Evolutionary conservation across 1,140 invertebrate genomes (phyloP).

Genomic region (Daktulosphaira vitifoliae): DNA sequence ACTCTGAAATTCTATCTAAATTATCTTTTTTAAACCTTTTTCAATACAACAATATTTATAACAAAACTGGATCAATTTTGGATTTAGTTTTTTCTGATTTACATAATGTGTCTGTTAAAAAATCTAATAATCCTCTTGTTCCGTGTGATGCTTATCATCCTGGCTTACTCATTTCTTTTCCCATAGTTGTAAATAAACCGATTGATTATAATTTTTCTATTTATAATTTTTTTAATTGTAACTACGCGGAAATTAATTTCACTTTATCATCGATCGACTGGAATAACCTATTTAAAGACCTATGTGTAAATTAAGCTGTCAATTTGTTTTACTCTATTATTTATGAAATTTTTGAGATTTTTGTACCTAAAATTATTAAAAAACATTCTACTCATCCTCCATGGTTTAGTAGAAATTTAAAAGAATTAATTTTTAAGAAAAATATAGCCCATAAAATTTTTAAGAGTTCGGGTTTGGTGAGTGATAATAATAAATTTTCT

Average conservation of each 20-base stretch:
- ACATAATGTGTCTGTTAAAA: neutral
- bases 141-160: neutral
- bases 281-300: neutral
- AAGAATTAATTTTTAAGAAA: neutral
- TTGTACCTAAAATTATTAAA: neutral
- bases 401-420: neutral
- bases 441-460: neutral
- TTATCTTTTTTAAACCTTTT: constrained; percentile 1
- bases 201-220: neutral
- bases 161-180: neutral
- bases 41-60: neutral
- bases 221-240: neutral
- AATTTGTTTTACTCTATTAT: constrained; percentile 2
- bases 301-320: neutral
- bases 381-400: neutral
- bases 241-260: neutral
- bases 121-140: neutral
- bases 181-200: too few species aligned
- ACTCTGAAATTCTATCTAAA: neutral
- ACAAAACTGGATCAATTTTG: neutral
- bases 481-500: neutral
- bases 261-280: neutral
- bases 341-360: neutral
- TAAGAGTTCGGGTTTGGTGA: neutral
- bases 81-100: neutral